These are phyloP conservation scores for Pseudopodoces humilis DNA, from an alignment of 2,113 vertebrate species.

Conservation along the genomic window DNA sequence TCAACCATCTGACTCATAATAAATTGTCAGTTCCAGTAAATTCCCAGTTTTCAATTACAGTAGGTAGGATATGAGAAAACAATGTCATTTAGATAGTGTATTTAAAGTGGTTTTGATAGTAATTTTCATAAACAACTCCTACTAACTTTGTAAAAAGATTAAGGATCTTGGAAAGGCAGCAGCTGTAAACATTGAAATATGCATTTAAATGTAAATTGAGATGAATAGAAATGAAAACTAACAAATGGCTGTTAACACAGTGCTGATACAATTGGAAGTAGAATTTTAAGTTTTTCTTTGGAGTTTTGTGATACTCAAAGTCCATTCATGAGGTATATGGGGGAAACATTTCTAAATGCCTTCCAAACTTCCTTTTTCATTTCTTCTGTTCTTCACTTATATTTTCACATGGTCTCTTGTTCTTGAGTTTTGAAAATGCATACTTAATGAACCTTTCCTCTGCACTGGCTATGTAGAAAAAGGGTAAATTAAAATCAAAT, in stretches of 20 bases:
- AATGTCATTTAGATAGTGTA: constrained; percentile 63
- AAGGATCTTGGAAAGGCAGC: constrained; percentile 27
- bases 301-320: neutral
- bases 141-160: constrained; percentile 6
- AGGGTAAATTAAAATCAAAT: neutral
- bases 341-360: neutral
- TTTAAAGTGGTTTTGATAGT: constrained; percentile 67
- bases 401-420: neutral
- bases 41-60: constrained; percentile 80
- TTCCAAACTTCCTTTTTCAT: neutral
- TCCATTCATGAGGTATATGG: neutral
- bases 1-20: constrained; percentile 80
- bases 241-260: neutral
- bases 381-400: neutral
- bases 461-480: neutral
- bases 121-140: constrained; percentile 45
- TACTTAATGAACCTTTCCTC: neutral
- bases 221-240: constrained; percentile 36
- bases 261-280: neutral
- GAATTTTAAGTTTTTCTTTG: neutral
- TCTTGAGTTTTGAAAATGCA: neutral
- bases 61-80: constrained; percentile 78
- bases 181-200: constrained; percentile 17
- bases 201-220: constrained; percentile 24
- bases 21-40: constrained; percentile 84